These are phyloP conservation scores for Mystacornis crossleyi DNA, from an alignment of 2,113 vertebrate species.

Conservation along the genomic window DNA sequence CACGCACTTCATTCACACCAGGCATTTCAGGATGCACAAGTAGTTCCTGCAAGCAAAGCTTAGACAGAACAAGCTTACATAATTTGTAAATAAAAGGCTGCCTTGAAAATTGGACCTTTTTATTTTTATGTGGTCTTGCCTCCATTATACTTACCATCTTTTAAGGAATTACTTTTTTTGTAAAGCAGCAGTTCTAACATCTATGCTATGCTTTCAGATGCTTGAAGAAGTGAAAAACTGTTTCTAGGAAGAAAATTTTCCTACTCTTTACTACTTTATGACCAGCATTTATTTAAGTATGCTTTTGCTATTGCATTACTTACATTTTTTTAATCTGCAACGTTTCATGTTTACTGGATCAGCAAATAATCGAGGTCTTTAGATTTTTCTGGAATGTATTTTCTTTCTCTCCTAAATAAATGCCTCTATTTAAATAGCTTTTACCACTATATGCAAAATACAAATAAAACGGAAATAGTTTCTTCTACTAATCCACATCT, in stretches of 20 bases:
- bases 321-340: constrained; percentile 42
- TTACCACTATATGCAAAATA: constrained; percentile 61
- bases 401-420: constrained; percentile 55
- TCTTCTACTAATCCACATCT: constrained; percentile 67
- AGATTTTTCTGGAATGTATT: constrained; percentile 52
- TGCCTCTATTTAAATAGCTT: constrained; percentile 67
- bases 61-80: neutral
- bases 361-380: constrained; percentile 75
- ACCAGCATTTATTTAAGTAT: neutral
- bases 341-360: constrained; percentile 65
- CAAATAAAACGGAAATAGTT: constrained; percentile 72
- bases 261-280: constrained; percentile 12
- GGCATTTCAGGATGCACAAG: neutral
- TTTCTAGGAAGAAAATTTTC: neutral
- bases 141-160: neutral
- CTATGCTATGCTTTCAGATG: neutral
- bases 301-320: constrained; percentile 29
- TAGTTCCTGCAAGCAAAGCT: neutral
- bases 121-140: neutral
- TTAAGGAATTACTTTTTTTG: constrained; percentile 23
- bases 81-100: constrained; percentile 3
- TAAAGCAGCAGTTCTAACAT: neutral
- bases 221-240: neutral
- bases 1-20: neutral
- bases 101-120: neutral